These are phyloP conservation scores for Trichechus manatus DNA, from an alignment of 2,113 vertebrate species.

Conservation along the genomic window DNA sequence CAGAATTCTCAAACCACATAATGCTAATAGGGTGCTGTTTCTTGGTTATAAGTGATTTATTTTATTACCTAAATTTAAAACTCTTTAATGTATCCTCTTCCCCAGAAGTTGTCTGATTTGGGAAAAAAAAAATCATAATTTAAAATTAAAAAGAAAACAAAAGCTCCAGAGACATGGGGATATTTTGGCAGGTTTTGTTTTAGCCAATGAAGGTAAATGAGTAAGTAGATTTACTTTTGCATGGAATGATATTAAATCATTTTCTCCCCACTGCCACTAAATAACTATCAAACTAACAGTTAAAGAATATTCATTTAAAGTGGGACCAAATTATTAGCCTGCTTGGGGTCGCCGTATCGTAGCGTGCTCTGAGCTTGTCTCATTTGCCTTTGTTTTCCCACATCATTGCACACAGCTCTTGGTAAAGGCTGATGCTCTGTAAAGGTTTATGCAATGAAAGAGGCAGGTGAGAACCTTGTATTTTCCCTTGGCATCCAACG, in stretches of 20 bases:
- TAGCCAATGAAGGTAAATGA: not conserved
- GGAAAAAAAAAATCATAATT: not conserved
- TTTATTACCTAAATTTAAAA: constrained; percentile 45
- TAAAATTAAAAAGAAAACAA: constrained; percentile 20
- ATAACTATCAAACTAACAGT: not conserved
- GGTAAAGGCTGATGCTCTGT: not conserved
- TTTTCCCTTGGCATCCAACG: not conserved
- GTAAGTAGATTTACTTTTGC: not conserved
- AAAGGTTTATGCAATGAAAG: constrained; percentile 13
- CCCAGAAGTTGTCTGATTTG: not conserved
- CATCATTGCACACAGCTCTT: not conserved
- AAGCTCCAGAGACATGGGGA: not conserved
- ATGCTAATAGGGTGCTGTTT: not conserved
- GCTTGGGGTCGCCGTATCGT: no score
- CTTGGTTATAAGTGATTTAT: not conserved
- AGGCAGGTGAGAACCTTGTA: not conserved
- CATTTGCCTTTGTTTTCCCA: not conserved
- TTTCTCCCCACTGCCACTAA: not conserved
- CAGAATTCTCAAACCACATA: not conserved
- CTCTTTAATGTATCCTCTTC: not conserved
- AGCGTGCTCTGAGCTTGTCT: not conserved
- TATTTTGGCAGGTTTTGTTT: constrained; percentile 28
- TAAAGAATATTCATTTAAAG: not conserved
- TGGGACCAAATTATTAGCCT: not conserved
- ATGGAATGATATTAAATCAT: not conserved